Evolutionary conservation across 2,888 invertebrate genomes (phyloP), one percentile per base, ranked within the genome.

Genomic region (Mesochorus sp.): DNA sequence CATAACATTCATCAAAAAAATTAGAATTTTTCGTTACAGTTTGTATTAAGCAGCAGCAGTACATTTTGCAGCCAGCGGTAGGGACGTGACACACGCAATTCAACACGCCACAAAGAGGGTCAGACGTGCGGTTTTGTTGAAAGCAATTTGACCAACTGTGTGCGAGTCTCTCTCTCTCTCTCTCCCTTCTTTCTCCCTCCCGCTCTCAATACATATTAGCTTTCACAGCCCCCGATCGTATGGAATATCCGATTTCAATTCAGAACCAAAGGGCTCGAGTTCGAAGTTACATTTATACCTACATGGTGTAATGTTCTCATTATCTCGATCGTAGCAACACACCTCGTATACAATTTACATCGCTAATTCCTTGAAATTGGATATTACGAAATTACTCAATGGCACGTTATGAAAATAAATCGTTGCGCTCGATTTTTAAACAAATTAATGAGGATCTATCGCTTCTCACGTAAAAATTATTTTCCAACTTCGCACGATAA

Each of bases 211-310:
- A n/a, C n/a, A n/a, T 55, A 19, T 47, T 47, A 28, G 12, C 47
- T n/a, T 10, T 37, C 5, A 31, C 21, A 5, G 6, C 26, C 31
- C n/a, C n/a, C 10, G 8, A 59, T 24, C 39, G 24, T 24, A 14
- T 34, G 17, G 44, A 31, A 62, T 62, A 62, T 71, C 21, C 71
- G 24, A 53, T 68, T 62, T 68, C 53, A 34, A 44, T 61, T 55
- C 19, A 12, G 55, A 59, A 39, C 17, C 42, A 49, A 59, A 47
- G 28, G 57, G 17, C 51, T 67, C 66, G 28, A 47, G 49, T 39
- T 59, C 6, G 49, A 42, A 19, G 67, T 28, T 8, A 34, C 53
- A 17, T 64, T 44, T 64, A 31, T 42, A 6, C 39, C 1, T n/a
- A 37, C 12, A 14, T 1, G 12, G 8, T 14, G 28, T 51, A 34